Evolutionary conservation across 2,797 vertebrate genomes (phyloP), one percentile per base, ranked within the genome.

Genomic region (Tragopan temminckii): DNA sequence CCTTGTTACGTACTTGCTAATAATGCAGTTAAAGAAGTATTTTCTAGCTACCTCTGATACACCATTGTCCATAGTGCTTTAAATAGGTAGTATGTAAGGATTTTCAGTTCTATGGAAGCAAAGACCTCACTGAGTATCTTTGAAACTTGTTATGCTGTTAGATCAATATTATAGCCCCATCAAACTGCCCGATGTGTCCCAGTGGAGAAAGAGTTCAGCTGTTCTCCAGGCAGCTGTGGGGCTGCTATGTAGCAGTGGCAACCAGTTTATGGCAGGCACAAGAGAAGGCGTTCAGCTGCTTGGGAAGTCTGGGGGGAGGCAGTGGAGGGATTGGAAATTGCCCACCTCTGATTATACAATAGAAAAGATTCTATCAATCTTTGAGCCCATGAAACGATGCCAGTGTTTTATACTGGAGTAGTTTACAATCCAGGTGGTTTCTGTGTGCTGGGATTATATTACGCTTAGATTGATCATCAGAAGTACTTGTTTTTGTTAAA

Each of bases 331-430:
- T 43, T n/a, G 76, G 67, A 27, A 81, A 35, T 33, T 53, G 24
- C 40, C 61, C 53, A 13, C 5, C 11, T 24, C 19, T 69, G 64
- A 21, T 66, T 62, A 4, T 36, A 18, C 64, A 31, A 4, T 2
- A 59, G 16, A 43, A 38, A 21, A 4, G 9, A 1, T 36, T 80
- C n/a, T 50, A 1, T 36, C 33, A 18, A 1, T 5, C n/a, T 6
- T n/a, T 0, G 15, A 18, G 21, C 8, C 31, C 9, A 9, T 48
- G 2, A 61, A 62, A 31, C 9, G 12, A 6, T 53, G 11, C 7
- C 12, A 5, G 7, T 63, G 15, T 77, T 79, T 52, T 29, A 1
- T 35, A 4, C 0, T 1, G 4, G n/a, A 11, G 5, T 1, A 43
- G 4, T 13, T 78, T 72, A 4, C 24, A 67, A 5, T 52, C 24